Conservation (phyloP, 2,113 vertebrate species). For the Cervus canadensis region DNA sequence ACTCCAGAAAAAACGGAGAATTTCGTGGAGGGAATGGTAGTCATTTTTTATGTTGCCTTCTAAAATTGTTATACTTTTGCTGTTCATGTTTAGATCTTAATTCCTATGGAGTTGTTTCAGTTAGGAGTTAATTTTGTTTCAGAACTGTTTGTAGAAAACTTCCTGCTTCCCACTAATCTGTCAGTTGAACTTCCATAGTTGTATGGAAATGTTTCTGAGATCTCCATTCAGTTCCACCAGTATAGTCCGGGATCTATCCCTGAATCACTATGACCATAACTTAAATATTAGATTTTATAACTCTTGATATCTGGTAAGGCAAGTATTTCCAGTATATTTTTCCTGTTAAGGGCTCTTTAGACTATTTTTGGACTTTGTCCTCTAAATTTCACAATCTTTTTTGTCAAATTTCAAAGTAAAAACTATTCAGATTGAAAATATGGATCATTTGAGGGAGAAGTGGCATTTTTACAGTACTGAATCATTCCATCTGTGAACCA, state of each 20-base stretch:
- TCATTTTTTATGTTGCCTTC: neutral
- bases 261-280: neutral
- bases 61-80: neutral
- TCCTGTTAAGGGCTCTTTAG: neutral
- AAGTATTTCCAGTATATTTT: neutral
- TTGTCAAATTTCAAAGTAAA: neutral
- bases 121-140: neutral
- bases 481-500: neutral
- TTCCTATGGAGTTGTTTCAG: neutral
- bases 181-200: neutral
- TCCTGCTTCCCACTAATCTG: neutral
- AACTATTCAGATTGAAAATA: neutral
- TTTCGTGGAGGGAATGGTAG: neutral
- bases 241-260: neutral
- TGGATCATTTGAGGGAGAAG: neutral
- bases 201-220: neutral
- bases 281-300: neutral
- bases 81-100: neutral
- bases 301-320: neutral
- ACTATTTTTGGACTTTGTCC: neutral
- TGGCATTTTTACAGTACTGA: neutral
- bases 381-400: slow-evolving; percentile 1
- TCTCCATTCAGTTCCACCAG: neutral
- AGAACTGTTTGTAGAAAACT: neutral
- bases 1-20: neutral